Base-by-base conservation (phyloP, 37 sponge, comb jelly and placozoan genomes). In the Beroe ovata region DNA sequence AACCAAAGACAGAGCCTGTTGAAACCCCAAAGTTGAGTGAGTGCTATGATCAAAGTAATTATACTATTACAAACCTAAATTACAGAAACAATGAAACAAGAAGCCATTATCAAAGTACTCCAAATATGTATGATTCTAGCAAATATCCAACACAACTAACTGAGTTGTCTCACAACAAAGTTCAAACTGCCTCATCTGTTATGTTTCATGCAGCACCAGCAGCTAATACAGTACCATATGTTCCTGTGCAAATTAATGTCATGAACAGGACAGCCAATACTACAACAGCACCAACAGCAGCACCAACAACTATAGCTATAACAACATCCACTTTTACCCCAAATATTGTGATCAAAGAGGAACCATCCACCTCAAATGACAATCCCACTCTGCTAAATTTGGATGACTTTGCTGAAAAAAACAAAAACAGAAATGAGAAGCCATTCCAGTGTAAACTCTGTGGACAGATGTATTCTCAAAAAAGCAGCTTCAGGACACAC, bases 401-500 rank as follows among this genome's bases (percentile, higher is more conserved):
- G 35, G 69, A 66, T 66, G 69, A 66, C 34, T 66, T 66, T 66
- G 69, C 69, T 32, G 32, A 66, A 32, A 66, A 30, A 30, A 66
- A 66, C 36, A 66, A 66, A 66, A 66, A 66, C 36, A 66, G 30
- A 37, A 66, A 30, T 41, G 84, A 42, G 3, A 77, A 77, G 28
- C 84, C 84, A 6, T 77, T 77, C 25, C 84, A 42, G 47, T 77
- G 84, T 41, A 39, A 42, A 35, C 54, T 77, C 0, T 77, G 84
- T 42, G 84, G 84, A 21, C 42, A 77, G 26, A 77, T 42, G 54
- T 77, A 77, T 42, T 77, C 84, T 0, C 84, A 77, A 77, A 77
- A 77, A 54, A 42, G 84, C 23, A 77, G 54, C 22, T 42, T 77
- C n/a, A 77, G 33, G 41, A 77, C 84, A 20, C 84, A 77, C 84